Evolutionary conservation across 2,797 vertebrate genomes (phyloP), one percentile per base, ranked within the genome.

Genomic region (Mallotus villosus): DNA sequence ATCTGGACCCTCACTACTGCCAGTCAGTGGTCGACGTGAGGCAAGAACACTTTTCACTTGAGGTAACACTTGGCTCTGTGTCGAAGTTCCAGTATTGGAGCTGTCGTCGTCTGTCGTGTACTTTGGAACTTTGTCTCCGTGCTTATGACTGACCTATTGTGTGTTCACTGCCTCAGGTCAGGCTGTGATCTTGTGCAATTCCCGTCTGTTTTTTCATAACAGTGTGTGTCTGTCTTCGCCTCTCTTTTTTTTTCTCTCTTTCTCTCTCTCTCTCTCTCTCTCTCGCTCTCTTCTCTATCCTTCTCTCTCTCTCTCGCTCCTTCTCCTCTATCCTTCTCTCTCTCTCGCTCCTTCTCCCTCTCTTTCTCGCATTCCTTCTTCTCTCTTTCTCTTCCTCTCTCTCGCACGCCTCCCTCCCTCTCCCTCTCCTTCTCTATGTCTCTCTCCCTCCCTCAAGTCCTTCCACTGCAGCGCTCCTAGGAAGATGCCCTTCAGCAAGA

Each of bases 1-100:
- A 97, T 89, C 90, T 98, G 88, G 96, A 98, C 79, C 96, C 96
- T 62, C 96, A 98, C 89, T 96, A 95, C 91, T 96, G 95, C 88
- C 96, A 97, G 89, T 88, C 93, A 2, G 90, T 92, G 32, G 94
- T 97, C 67, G 95, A 97, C 8, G 89, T 95, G 78, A 89, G 92
- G 46, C 92, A 93, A 80, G 82, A 75, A 16, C 81, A 92, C 86
- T 96, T 95, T 76, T 91, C 94, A 27, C 81, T 96, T 63, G 95
- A 97, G 94, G 96, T 97, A 74, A 92, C 46, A 67, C 27, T 6
- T 57, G 14, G 4, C 61, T 32, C 66, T 21, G 24, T 53, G 1
- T 58, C 55, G 21, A 14, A 14, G 41, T 46, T 46, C 9, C 41
- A 14, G 41, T 14, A 2, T 46, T 46, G 12, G 3, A 46, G 9